These are phyloP conservation scores for Brachirus orientalis DNA, from an alignment of 2,113 vertebrate species.

Conservation along the genomic window DNA sequence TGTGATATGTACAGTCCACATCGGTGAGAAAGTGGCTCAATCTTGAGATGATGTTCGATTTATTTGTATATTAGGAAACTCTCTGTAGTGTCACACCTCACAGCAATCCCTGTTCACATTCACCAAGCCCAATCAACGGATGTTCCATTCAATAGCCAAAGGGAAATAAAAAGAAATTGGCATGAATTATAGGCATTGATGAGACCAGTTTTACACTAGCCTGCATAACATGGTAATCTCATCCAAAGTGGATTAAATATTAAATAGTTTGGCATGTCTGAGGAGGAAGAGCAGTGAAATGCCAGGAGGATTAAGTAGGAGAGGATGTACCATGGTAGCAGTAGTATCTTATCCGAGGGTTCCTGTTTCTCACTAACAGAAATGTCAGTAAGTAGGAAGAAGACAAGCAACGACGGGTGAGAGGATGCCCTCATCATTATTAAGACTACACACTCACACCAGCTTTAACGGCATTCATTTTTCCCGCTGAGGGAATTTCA, in stretches of 20 bases:
- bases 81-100: conserved; percentile 48
- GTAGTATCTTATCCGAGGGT: conserved; percentile 56
- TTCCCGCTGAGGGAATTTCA: conserved; percentile 37
- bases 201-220: conserved; percentile 60
- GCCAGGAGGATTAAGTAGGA: conserved; percentile 75
- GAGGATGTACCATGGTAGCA: conserved; percentile 63
- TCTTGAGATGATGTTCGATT: conserved; percentile 69
- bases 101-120: conserved; percentile 72
- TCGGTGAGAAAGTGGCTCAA: conserved; percentile 34
- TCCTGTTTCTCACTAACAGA: conserved; percentile 77
- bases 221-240: conserved; percentile 56
- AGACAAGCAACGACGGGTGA: conserved; percentile 19
- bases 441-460: conserved; percentile 61
- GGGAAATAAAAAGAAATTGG: conserved; percentile 48
- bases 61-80: conserved; percentile 74
- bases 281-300: conserved; percentile 66
- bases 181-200: conserved; percentile 55
- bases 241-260: conserved; percentile 75
- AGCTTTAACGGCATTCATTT: conserved; percentile 73
- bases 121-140: conserved; percentile 61
- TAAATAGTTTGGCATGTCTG: conserved; percentile 63
- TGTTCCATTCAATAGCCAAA: conserved; percentile 41
- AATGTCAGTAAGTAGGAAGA: conserved; percentile 64
- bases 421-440: conserved; percentile 62
- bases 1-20: conserved; percentile 57